A percentile compares a stretch with the other conserved stretches of the same genome.
Conservation (phyloP, 2,797 vertebrate species). For the Smutsia gigantea region DNA sequence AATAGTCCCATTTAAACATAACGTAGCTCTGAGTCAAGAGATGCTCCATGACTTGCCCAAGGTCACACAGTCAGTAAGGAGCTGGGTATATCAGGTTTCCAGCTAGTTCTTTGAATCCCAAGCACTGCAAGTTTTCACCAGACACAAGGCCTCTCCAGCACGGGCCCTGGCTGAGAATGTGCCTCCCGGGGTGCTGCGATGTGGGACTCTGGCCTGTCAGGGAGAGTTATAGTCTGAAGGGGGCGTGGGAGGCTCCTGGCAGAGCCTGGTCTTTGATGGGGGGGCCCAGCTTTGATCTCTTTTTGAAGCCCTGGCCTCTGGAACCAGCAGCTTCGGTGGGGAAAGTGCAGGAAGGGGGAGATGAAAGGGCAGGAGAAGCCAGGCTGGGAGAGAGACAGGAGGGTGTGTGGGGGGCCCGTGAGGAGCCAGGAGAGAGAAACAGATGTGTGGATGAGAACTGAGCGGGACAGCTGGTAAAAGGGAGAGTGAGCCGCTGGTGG, state of each 20-base stretch:
- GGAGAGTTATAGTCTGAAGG: conserved; percentile 61
- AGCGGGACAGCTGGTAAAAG: not conserved
- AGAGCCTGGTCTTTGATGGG: conserved; percentile 60
- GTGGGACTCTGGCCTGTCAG: conserved; percentile 32
- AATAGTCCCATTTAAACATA: not conserved
- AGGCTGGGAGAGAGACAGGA: not conserved
- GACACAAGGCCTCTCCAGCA: not conserved
- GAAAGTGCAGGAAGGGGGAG: conserved; percentile 20
- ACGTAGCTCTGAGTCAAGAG: not conserved
- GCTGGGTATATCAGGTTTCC: not conserved
- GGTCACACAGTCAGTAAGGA: not conserved
- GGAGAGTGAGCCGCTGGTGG: not conserved
- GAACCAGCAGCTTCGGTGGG: conserved; percentile 20
- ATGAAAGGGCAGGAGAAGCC: conserved; percentile 48
- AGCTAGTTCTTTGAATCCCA: not conserved
- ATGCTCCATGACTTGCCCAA: not conserved
- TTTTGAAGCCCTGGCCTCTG: conserved; percentile 72
- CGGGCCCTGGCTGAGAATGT: not conserved
- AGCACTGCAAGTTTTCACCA: not conserved
- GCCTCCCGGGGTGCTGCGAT: conserved; percentile 33
- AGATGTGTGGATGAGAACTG: conserved; percentile 55
- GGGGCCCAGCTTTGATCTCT: conserved; percentile 71
- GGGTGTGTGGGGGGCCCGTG: not conserved
- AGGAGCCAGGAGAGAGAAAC: conserved; percentile 47
- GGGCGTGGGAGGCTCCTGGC: not conserved